phyloP scores from a whole-genome alignment of 2,797 vertebrate genomes.

The Gallinago stenura region DNA sequence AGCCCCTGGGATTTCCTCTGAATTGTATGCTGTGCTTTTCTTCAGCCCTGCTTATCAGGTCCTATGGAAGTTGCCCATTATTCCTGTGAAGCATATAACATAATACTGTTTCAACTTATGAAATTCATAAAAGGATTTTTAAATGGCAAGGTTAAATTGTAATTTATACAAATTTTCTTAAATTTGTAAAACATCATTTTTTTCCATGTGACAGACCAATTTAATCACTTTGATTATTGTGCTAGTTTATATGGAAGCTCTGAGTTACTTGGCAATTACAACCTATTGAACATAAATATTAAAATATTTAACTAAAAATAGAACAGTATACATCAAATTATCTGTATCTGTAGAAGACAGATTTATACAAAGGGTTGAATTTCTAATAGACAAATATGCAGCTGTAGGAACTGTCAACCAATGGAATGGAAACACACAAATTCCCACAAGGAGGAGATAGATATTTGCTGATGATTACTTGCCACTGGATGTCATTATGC shows the following conservation, averaged over 20 bases:
- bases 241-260: neutral
- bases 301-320: neutral
- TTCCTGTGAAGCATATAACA: neutral
- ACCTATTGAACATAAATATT: neutral
- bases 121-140: neutral
- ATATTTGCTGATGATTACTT: constrained; percentile 8
- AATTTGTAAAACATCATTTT: neutral
- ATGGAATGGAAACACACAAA: neutral
- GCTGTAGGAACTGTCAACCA: neutral
- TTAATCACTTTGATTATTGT: neutral
- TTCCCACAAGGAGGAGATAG: constrained; percentile 45
- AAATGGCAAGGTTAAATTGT: neutral
- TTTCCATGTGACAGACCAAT: neutral
- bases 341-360: neutral
- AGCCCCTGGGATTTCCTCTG: neutral
- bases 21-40: neutral
- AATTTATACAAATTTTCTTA: neutral
- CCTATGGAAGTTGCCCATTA: neutral
- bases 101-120: neutral
- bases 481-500: neutral
- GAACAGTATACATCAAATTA: neutral
- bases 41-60: neutral
- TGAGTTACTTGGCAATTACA: neutral
- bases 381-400: neutral
- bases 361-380: neutral